Percentiles rank a stretch among this genome's conserved stretches.
Conservation (phyloP, 2,113 vertebrate species). For the Craseonycteris thonglongyai region DNA sequence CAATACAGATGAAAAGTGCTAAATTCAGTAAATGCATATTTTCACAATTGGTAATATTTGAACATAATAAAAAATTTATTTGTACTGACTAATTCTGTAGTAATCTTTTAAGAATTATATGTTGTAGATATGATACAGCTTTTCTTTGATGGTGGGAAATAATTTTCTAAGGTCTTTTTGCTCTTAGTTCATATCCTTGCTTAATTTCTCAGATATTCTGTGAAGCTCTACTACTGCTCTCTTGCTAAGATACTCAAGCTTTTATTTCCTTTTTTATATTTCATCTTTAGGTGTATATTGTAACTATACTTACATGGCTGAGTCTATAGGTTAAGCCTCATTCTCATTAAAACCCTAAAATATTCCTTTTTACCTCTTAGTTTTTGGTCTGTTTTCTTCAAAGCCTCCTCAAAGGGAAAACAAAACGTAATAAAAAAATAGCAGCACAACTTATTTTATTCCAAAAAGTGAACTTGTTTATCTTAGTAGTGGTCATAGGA, state of each 20-base stretch:
- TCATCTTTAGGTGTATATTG: background rate
- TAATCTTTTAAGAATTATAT: conserved; percentile 20
- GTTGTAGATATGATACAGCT: background rate
- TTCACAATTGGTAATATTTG: background rate
- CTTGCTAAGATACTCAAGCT: background rate
- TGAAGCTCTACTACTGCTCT: background rate
- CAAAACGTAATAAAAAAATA: background rate
- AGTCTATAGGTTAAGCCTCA: background rate
- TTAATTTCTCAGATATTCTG: background rate
- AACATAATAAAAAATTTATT: background rate
- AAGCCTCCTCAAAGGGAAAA: background rate
- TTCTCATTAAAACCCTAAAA: background rate
- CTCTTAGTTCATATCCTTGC: background rate
- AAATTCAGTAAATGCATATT: background rate
- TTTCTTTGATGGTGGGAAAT: conserved; percentile 32
- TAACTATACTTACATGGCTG: background rate
- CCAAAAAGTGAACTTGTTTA: background rate
- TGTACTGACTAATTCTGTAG: background rate
- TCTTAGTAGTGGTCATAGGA: background rate
- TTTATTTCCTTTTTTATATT: conserved; percentile 1
- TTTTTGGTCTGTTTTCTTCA: background rate
- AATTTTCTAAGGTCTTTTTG: conserved; percentile 17
- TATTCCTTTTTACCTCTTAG: background rate
- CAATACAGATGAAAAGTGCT: background rate
- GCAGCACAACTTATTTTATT: background rate